phyloP scores from a whole-genome alignment of 37 sponge, comb jelly and placozoan species.

The Axinella damicornis region DNA sequence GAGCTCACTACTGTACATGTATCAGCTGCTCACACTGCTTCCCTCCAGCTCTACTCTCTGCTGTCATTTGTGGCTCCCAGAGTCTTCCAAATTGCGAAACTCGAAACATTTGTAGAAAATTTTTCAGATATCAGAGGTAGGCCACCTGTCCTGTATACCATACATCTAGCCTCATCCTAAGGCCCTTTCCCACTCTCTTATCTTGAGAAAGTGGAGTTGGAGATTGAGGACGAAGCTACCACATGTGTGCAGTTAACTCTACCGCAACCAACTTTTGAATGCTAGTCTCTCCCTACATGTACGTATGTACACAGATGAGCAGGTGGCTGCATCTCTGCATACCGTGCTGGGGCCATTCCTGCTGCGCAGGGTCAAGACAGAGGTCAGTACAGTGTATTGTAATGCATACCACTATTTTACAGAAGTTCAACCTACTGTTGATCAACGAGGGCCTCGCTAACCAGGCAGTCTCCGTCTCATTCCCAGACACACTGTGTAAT shows the following conservation, averaged over 20 bases:
- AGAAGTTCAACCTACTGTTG: too few species aligned
- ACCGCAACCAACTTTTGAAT: too few species aligned
- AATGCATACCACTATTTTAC: too few species aligned
- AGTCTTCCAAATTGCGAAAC: slow-evolving; percentile 40
- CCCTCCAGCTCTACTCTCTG: slow-evolving; percentile 78
- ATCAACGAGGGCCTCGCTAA: too few species aligned
- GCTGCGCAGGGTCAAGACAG: slow-evolving; percentile 67
- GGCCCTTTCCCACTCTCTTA: too few species aligned
- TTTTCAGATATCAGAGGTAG: slow-evolving; percentile 49
- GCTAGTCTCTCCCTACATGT: too few species aligned
- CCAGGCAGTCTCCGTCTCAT: too few species aligned
- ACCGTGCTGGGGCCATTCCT: slow-evolving; percentile 71
- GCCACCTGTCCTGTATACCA: neutral
- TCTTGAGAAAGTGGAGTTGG: too few species aligned
- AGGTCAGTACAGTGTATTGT: slow-evolving; percentile 43
- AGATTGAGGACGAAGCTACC: too few species aligned
- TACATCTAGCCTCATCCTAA: too few species aligned
- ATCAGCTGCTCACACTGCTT: neutral
- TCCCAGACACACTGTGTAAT: too few species aligned
- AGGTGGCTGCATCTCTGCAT: slow-evolving; percentile 52
- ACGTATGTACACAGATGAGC: slow-evolving; percentile 38
- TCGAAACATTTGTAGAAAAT: slow-evolving; percentile 34
- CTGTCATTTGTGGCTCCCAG: slow-evolving; percentile 59
- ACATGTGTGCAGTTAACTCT: too few species aligned
- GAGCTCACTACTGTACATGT: neutral